Evolutionary conservation across 2,113 vertebrate genomes (phyloP).

Genomic region (Tetrao urogallus): DNA sequence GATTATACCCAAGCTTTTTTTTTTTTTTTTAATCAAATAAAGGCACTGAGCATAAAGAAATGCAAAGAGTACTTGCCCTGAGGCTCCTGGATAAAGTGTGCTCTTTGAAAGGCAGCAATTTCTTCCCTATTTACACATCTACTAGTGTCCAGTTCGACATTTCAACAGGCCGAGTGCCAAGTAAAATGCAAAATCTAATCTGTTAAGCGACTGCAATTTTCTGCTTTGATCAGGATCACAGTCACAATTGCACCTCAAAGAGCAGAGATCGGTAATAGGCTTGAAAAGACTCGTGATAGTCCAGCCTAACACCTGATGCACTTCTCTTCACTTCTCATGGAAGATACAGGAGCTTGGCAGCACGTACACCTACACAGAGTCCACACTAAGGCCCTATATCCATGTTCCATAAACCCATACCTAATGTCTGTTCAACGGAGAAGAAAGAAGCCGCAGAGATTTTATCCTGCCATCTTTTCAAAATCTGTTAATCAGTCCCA

Average conservation of each 20-base stretch:
- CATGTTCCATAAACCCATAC: fast-evolving
- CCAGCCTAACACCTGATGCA: background rate
- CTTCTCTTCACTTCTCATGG: background rate
- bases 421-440: background rate
- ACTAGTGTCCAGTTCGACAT: background rate
- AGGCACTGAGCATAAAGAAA: background rate
- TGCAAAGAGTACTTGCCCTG: background rate
- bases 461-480: background rate
- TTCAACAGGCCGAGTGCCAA: conserved; percentile 3
- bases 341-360: background rate
- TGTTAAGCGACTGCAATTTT: conserved; percentile 13
- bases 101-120: background rate
- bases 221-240: conserved; percentile 20
- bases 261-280: background rate
- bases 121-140: background rate
- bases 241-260: background rate
- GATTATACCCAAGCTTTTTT: background rate
- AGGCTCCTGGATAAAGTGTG: background rate
- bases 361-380: background rate
- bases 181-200: conserved; percentile 38
- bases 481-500: background rate
- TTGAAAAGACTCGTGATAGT: background rate
- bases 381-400: background rate
- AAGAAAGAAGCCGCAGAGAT: background rate
- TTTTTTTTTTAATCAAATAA: background rate